These are phyloP conservation scores for Odontomachus brunneus DNA, from an alignment of 1,140 invertebrate genomes.

Conservation along the genomic window DNA sequence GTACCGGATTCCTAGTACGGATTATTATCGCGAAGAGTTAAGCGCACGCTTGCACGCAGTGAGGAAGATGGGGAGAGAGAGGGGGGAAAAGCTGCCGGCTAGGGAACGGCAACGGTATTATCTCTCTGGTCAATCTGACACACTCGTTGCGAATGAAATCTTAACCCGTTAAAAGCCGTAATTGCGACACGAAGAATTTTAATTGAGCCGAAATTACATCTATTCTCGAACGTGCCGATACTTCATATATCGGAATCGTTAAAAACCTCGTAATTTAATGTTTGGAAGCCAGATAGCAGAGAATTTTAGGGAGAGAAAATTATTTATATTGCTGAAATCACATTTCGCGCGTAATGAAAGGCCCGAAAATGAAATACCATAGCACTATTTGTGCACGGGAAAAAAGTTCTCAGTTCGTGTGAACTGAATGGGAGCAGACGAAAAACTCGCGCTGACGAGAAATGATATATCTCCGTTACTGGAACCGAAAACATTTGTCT, in stretches of 20 bases:
- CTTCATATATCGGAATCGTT: conserved; percentile 1
- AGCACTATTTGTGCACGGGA: too few relatives aligned
- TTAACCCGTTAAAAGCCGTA: neutral
- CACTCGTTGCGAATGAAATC: conserved; percentile 9
- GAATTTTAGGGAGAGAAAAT: too few relatives aligned
- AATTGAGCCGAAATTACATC: neutral
- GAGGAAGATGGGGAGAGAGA: too few relatives aligned
- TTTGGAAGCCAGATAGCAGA: too few relatives aligned
- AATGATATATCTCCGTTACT: too few relatives aligned
- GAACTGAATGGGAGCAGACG: too few relatives aligned
- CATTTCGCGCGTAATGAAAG: too few relatives aligned
- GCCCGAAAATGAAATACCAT: too few relatives aligned
- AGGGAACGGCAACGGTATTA: neutral
- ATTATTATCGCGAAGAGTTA: conserved; percentile 68
- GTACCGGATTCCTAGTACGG: conserved; percentile 52
- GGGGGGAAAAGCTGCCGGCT: neutral
- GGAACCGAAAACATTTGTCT: too few relatives aligned
- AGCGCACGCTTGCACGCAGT: conserved; percentile 23
- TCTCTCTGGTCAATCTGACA: conserved; percentile 17
- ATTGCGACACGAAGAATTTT: neutral
- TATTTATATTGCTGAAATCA: too few relatives aligned
- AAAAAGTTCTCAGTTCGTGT: too few relatives aligned
- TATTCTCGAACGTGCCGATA: neutral
- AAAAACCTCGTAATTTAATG: neutral
- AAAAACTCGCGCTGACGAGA: too few relatives aligned